A percentile compares a stretch with the other conserved stretches of the same genome.
Conservation (phyloP, 2,888 invertebrate species). For the Eupithecia centaureata region DNA sequence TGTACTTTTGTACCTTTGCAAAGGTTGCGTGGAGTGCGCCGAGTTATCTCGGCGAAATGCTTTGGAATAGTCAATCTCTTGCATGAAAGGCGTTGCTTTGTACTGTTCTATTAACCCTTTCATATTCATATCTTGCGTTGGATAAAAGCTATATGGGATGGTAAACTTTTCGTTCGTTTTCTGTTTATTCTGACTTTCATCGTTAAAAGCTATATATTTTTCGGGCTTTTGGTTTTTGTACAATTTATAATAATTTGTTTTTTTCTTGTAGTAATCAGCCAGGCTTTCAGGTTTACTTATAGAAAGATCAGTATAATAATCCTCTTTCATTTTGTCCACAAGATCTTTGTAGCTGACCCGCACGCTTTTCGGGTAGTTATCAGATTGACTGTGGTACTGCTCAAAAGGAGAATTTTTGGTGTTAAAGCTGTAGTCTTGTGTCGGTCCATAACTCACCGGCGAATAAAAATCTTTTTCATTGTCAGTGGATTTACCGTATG, state of each 20-base stretch:
- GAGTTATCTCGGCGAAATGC: constrained; percentile 63
- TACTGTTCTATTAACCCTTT: constrained; percentile 63
- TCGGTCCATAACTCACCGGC: constrained; percentile 64
- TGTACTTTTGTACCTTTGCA: constrained; percentile 59
- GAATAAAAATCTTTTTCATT: constrained; percentile 70
- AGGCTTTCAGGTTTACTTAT: constrained; percentile 68
- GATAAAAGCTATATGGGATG: constrained; percentile 56
- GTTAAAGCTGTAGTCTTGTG: constrained; percentile 58
- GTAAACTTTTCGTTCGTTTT: constrained; percentile 63
- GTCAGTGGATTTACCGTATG: constrained; percentile 60
- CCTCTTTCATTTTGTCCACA: constrained; percentile 68
- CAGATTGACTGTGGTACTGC: constrained; percentile 68
- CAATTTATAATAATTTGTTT: constrained; percentile 70
- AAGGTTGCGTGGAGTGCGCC: constrained; percentile 65
- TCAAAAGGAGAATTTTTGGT: constrained; percentile 65
- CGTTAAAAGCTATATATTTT: constrained; percentile 50
- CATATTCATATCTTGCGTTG: constrained; percentile 54
- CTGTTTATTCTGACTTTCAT: constrained; percentile 55
- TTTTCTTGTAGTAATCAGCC: constrained; percentile 63
- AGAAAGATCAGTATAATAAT: constrained; percentile 71
- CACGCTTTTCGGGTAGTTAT: constrained; percentile 65
- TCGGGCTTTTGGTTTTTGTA: constrained; percentile 68
- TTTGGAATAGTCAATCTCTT: constrained; percentile 66
- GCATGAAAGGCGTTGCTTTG: constrained; percentile 59
- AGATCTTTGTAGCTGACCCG: constrained; percentile 68